Base-by-base conservation (phyloP, 2,113 vertebrate genomes). In the Etia nguti region DNA sequence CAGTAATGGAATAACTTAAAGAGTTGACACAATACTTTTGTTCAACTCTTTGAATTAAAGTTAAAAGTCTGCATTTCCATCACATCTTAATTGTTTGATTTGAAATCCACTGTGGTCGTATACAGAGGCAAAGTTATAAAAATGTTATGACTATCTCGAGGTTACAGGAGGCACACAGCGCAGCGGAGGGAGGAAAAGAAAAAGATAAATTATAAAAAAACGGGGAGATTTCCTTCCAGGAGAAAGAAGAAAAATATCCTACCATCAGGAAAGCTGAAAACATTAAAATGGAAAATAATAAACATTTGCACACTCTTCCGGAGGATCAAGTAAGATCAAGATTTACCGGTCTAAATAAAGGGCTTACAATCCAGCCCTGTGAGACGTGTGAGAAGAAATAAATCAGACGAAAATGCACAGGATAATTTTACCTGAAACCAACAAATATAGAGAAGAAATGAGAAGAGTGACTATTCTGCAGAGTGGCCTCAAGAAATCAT, bases 401-500 rank as follows among this genome's bases (percentile, higher is more conserved):
- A 68, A 38, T 68, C 20, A 13, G 62, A 68, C 38, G 62, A 68
- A 13, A 68, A 38, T 4, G 2, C 34, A 68, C 20, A 13, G 4
- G 62, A 38, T n/a, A 22, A 68, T 68, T 68, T 65, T n/a, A 65
- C 20, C 0, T 22, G 20, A 65, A 65, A 65, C 20, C 60, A 65
- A 38, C 34, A n/a, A 65, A 65, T 0, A 38, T 0, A 13, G 60
- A 36, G 59, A 65, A 65, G 60, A 65, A 65, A 65, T 13, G 62
- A 68, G 1, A 68, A 68, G 62, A 68, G 34, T 5, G 62, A 38
- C 62, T 38, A 5, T 8, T 68, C 34, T 22, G 60, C 60, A 13
- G 6, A 65, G 34, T 38, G 62, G 6, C 34, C 62, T 68, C 0
- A 3, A 68, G 62, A 22, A 38, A 8, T 38, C 34, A 0, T 68